These are phyloP conservation scores for Neosilurus hyrtlii DNA, from an alignment of 2,797 vertebrate species.

Conservation along the genomic window DNA sequence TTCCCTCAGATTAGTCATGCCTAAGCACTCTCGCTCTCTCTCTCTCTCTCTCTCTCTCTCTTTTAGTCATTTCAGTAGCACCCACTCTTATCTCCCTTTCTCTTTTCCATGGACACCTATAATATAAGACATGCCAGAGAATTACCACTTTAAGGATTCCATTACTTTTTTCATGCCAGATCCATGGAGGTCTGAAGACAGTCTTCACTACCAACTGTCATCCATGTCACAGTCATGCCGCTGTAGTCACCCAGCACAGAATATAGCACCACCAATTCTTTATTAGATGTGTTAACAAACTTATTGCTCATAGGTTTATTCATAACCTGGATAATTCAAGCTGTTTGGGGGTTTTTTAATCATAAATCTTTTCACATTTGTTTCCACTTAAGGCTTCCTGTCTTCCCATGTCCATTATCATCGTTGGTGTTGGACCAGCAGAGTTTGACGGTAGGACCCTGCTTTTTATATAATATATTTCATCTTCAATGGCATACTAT, in stretches of 20 bases:
- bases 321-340: not conserved
- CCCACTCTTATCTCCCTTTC: not conserved
- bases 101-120: not conserved
- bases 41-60: not conserved
- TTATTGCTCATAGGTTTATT: not conserved
- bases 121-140: slow-evolving; percentile 51
- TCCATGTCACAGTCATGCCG: slow-evolving; percentile 19
- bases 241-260: not conserved
- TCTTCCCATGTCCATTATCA: slow-evolving; percentile 97
- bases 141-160: slow-evolving; percentile 28
- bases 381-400: slow-evolving; percentile 71
- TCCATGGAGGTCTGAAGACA: slow-evolving; percentile 50
- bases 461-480: not conserved
- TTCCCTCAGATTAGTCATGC: slow-evolving; percentile 50
- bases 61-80: not conserved
- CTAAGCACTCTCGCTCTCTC: not conserved
- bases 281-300: not conserved
- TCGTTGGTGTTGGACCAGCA: slow-evolving; percentile 94
- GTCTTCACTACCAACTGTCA: slow-evolving; percentile 41
- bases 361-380: not conserved
- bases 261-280: not conserved
- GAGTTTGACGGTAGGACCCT: slow-evolving; percentile 90
- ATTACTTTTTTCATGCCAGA: slow-evolving; percentile 54
- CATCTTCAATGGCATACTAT: not conserved
- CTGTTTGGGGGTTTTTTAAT: not conserved